phyloP scores from a whole-genome alignment of 2,888 invertebrate species.

The Craniophora ligustri region DNA sequence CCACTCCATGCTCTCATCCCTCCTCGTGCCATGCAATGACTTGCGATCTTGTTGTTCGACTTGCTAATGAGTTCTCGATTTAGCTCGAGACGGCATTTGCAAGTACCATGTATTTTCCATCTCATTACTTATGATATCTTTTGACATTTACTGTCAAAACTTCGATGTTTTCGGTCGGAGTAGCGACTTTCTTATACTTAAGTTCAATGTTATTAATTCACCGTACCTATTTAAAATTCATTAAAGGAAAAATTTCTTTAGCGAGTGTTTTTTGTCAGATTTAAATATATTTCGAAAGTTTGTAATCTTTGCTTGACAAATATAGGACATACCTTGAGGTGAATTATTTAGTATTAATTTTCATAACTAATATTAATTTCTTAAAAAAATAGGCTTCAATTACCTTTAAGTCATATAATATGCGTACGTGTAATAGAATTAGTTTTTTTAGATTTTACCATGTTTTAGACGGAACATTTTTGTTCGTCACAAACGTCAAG shows the following conservation, averaged over 20 bases:
- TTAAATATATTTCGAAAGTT: neutral
- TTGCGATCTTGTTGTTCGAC: conserved; percentile 80
- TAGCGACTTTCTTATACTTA: conserved; percentile 25
- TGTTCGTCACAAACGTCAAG: no score
- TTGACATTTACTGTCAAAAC: conserved; percentile 66
- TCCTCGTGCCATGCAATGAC: conserved; percentile 69
- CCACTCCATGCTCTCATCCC: conserved; percentile 26
- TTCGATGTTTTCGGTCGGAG: conserved; percentile 49
- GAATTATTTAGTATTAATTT: no score
- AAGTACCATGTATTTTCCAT: conserved; percentile 70
- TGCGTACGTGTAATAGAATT: no score
- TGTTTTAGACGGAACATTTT: no score
- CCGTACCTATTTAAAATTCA: conserved; percentile 23
- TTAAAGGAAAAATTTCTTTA: conserved; percentile 9
- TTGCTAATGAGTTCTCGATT: conserved; percentile 83
- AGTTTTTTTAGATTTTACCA: no score
- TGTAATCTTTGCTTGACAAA: neutral
- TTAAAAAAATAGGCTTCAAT: no score
- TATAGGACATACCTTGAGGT: no score
- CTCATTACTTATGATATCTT: conserved; percentile 73
- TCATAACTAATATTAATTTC: no score
- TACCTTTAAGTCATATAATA: no score
- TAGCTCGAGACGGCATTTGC: conserved; percentile 67
- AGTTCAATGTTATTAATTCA: conserved; percentile 27
- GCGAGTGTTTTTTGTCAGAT: neutral